phyloP scores from a whole-genome alignment of 2,888 invertebrate species.

The Torymus tubicola region DNA sequence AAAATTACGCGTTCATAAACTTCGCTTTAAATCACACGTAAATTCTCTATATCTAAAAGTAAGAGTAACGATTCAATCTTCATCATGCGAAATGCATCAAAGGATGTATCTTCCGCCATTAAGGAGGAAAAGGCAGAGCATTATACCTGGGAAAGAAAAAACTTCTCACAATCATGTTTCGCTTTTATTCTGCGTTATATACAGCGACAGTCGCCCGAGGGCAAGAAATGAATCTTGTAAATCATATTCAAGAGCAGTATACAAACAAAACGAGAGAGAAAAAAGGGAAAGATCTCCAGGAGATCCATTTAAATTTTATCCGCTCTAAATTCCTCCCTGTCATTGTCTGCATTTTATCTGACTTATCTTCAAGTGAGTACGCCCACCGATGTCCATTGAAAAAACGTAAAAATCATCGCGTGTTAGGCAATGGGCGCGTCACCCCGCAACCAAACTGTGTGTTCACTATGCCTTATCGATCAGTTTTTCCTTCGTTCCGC shows the following conservation, averaged over 20 bases:
- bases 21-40: constrained; percentile 10
- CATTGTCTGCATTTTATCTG: constrained; percentile 11
- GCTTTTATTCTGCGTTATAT: too few relatives aligned
- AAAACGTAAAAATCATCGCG: constrained; percentile 2
- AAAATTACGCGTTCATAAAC: neutral
- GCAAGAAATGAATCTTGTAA: too few relatives aligned
- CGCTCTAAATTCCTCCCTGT: constrained; percentile 11
- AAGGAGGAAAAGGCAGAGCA: too few relatives aligned
- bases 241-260: too few relatives aligned
- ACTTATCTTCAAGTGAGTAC: constrained; percentile 11
- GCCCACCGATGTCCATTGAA: too few relatives aligned
- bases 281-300: too few relatives aligned
- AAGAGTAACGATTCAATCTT: neutral
- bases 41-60: neutral
- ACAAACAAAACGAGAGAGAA: too few relatives aligned
- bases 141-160: too few relatives aligned
- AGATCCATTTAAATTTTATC: constrained; percentile 14
- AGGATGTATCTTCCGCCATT: too few relatives aligned
- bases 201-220: too few relatives aligned
- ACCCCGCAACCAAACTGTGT: neutral
- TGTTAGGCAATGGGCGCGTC: neutral
- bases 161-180: too few relatives aligned
- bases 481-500: neutral
- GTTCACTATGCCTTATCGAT: constrained; percentile 14
- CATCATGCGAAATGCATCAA: neutral